Percentiles rank a stretch among this genome's conserved stretches.
Conservation (phyloP, 2,888 invertebrate genomes). For the Drosophila melanocephala region DNA sequence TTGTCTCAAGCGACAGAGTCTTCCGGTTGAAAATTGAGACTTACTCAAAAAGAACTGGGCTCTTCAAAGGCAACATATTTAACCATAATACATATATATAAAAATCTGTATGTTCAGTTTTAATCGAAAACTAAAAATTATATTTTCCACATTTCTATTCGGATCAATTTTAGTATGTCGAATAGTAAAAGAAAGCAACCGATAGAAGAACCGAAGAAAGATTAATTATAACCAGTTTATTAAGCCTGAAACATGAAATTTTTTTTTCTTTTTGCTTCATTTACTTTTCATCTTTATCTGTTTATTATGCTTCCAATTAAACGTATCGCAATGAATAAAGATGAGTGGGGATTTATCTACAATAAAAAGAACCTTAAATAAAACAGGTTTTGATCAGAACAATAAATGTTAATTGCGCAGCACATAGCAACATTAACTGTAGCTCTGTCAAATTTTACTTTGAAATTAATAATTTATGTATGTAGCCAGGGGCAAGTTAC, state of each 20-base stretch:
- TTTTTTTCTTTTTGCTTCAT: background rate
- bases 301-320: conserved; percentile 1
- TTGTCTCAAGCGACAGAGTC: conserved; percentile 14
- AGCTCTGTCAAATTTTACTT: background rate
- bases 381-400: conserved; percentile 18
- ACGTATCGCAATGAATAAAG: conserved; percentile 17
- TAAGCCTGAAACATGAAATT: background rate
- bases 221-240: background rate
- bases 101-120: too few relatives aligned
- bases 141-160: background rate
- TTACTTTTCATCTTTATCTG: background rate
- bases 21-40: background rate
- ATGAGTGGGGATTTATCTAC: conserved; percentile 5
- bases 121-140: background rate
- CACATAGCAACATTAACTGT: background rate
- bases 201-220: background rate
- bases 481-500: background rate
- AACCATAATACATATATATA: background rate
- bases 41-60: background rate
- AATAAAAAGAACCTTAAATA: background rate
- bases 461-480: conserved; percentile 4
- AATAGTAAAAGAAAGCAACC: background rate
- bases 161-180: background rate
- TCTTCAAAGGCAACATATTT: background rate
- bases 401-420: conserved; percentile 15